Conservation (phyloP, 1,140 invertebrate genomes). For the Diabrotica undecimpunctata region DNA sequence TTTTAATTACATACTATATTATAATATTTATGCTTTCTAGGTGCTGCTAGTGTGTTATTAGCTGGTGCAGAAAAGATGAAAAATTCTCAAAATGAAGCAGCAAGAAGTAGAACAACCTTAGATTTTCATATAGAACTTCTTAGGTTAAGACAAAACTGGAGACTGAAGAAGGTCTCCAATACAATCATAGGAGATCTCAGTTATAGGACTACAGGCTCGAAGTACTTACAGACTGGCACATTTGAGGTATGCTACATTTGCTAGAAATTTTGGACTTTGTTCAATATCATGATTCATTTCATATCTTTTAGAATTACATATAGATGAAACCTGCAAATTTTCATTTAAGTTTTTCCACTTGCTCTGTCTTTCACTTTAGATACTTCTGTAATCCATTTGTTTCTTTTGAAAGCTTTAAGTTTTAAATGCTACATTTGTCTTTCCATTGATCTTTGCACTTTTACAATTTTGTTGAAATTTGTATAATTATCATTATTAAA, state of each 20-base stretch:
- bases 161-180: constrained; percentile 92
- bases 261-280: too few relatives aligned
- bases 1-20: neutral
- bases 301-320: too few relatives aligned
- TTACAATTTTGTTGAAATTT: too few relatives aligned
- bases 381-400: too few relatives aligned
- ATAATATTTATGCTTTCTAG: constrained; percentile 12
- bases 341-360: too few relatives aligned
- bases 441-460: too few relatives aligned
- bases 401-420: too few relatives aligned
- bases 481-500: too few relatives aligned
- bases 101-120: constrained; percentile 66
- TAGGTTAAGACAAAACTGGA: constrained; percentile 87
- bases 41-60: constrained; percentile 67
- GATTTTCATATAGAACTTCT: constrained; percentile 94
- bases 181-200: constrained; percentile 95
- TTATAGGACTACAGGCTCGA: constrained; percentile 88
- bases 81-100: constrained; percentile 73
- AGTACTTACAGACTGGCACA: constrained; percentile 88
- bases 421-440: too few relatives aligned
- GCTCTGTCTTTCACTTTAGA: too few relatives aligned
- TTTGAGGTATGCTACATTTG: constrained; percentile 65
- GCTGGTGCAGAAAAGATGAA: constrained; percentile 83
- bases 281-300: too few relatives aligned
- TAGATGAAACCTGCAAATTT: too few relatives aligned